These are phyloP conservation scores for Orchestia grillus DNA, from an alignment of 1,140 invertebrate species.

Conservation along the genomic window DNA sequence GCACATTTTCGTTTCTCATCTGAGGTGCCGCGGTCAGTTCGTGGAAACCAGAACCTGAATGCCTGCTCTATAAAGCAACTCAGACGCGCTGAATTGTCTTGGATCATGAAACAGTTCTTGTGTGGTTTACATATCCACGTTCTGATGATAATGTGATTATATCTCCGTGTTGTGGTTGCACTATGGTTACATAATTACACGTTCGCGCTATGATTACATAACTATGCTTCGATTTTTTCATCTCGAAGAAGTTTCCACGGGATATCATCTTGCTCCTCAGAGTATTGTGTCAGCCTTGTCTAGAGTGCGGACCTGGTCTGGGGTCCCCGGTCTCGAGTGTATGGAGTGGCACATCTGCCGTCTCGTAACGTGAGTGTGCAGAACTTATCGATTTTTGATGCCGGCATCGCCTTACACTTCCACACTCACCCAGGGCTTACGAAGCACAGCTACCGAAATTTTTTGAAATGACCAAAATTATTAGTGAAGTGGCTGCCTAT, in stretches of 20 bases:
- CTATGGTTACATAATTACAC: too few relatives aligned
- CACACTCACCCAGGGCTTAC: neutral
- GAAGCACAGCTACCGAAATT: neutral
- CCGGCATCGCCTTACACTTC: neutral
- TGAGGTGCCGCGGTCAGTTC: too few relatives aligned
- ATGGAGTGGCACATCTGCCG: slow-evolving; percentile 16
- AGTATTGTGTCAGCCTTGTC: neutral
- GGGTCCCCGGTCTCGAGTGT: neutral
- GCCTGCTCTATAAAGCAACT: too few relatives aligned
- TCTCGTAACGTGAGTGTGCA: slow-evolving; percentile 30
- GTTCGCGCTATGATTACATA: too few relatives aligned
- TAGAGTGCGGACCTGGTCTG: neutral
- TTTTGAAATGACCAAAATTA: neutral
- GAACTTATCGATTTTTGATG: slow-evolving; percentile 35
- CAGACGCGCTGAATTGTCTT: neutral
- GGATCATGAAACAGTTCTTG: neutral
- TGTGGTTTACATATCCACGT: neutral
- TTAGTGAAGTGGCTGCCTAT: neutral
- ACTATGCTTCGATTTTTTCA: neutral
- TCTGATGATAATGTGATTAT: too few relatives aligned
- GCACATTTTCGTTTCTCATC: too few relatives aligned
- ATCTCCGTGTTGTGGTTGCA: too few relatives aligned
- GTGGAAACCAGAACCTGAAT: too few relatives aligned
- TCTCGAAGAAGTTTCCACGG: neutral
- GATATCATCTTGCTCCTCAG: neutral